Evolutionary conservation across 2,113 vertebrate species (phyloP).

Genomic region (Oryzias celebensis): DNA sequence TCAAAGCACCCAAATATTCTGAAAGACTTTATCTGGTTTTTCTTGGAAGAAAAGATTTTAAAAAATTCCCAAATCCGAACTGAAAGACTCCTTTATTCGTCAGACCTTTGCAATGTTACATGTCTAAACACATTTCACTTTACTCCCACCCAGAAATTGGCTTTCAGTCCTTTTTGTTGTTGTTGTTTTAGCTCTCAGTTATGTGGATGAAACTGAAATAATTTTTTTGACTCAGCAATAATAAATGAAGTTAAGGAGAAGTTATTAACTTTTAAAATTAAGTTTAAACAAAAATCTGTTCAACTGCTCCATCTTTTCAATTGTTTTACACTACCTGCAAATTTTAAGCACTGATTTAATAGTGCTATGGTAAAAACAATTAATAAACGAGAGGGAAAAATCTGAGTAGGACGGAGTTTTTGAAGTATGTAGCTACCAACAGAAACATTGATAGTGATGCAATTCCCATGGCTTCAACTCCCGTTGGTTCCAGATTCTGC

Average conservation of each 20-base stretch:
- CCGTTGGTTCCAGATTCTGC: conserved; percentile 27
- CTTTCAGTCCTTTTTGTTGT: too few relatives aligned
- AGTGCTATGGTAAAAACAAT: too few relatives aligned
- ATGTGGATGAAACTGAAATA: too few relatives aligned
- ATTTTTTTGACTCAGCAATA: neutral
- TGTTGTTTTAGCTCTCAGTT: too few relatives aligned
- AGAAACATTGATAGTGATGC: too few relatives aligned
- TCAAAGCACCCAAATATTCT: neutral
- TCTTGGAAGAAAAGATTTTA: neutral
- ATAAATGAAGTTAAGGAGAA: neutral
- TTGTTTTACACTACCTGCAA: too few relatives aligned
- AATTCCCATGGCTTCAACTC: neutral
- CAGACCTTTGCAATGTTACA: neutral
- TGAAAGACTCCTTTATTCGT: neutral
- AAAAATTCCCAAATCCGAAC: neutral
- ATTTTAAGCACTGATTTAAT: too few relatives aligned
- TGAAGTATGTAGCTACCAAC: too few relatives aligned
- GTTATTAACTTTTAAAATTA: neutral
- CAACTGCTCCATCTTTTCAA: neutral
- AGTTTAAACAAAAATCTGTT: neutral
- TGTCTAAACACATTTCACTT: neutral
- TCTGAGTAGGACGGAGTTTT: too few relatives aligned
- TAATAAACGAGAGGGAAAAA: too few relatives aligned
- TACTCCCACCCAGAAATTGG: too few relatives aligned
- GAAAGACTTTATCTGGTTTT: neutral